A percentile compares a stretch with the other conserved stretches of the same genome.
Conservation (phyloP, 2,888 invertebrate genomes). For the Sinhomidia bicolor region DNA sequence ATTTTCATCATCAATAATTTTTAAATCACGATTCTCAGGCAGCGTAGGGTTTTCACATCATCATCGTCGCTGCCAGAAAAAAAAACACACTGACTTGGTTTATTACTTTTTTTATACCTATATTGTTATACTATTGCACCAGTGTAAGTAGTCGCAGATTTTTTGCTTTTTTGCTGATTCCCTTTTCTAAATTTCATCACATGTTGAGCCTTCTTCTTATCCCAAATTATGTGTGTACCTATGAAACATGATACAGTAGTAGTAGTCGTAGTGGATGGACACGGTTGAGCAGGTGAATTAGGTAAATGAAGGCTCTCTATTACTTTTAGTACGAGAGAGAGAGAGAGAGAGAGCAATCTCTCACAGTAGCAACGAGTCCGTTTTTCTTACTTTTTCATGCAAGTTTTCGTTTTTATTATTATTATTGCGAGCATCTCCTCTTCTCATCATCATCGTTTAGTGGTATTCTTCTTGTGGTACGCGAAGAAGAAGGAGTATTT, state of each 20-base stretch:
- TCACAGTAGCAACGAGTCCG: slow-evolving; percentile 40
- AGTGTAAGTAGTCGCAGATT: slow-evolving; percentile 4
- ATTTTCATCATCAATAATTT: slow-evolving; percentile 70
- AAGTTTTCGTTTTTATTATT: slow-evolving; percentile 41
- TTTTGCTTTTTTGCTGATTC: no score
- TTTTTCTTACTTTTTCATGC: slow-evolving; percentile 47
- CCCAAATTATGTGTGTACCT: no score
- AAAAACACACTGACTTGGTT: slow-evolving; percentile 13
- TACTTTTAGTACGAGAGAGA: no score
- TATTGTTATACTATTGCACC: background rate
- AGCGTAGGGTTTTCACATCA: slow-evolving; percentile 60
- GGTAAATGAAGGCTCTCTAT: slow-evolving; percentile 53
- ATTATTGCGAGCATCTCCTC: background rate
- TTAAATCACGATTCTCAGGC: slow-evolving; percentile 64
- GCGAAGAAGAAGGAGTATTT: slow-evolving; percentile 23
- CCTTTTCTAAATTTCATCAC: background rate
- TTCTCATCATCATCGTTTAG: slow-evolving; percentile 11
- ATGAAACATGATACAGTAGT: slow-evolving; percentile 12
- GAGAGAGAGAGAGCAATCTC: no score
- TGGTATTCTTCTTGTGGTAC: background rate
- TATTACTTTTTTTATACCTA: background rate
- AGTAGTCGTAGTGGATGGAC: slow-evolving; percentile 51
- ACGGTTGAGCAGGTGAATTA: slow-evolving; percentile 71
- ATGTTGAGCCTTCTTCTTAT: no score
- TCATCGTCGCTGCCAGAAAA: slow-evolving; percentile 11